A percentile compares a stretch with the other conserved stretches of the same genome.
Conservation (phyloP, 2,113 vertebrate species). For the Falco punctatus region DNA sequence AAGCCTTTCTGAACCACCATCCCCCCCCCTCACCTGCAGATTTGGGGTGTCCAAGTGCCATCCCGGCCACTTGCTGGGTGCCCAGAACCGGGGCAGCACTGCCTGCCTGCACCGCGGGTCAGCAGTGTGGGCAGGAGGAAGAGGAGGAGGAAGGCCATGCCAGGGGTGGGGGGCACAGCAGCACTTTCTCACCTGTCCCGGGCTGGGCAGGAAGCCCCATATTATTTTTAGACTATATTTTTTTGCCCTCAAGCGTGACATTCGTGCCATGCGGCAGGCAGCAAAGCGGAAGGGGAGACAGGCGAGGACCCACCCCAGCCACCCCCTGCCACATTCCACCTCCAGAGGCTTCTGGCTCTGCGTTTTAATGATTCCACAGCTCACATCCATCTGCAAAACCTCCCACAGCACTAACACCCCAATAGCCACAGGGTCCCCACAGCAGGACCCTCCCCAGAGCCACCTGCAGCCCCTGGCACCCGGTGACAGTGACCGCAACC, state of each 20-base stretch:
- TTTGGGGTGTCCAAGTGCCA: background rate
- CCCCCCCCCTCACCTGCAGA: background rate
- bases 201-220: no score
- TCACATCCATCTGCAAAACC: background rate
- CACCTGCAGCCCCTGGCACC: background rate
- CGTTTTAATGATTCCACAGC: background rate
- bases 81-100: background rate
- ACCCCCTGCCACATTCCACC: no score
- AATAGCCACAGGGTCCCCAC: fast-evolving
- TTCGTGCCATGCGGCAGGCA: background rate
- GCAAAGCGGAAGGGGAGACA: background rate
- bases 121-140: no score
- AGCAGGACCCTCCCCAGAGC: no score
- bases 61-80: background rate
- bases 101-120: no score
- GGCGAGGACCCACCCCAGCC: no score
- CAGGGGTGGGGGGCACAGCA: no score
- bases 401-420: background rate
- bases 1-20: background rate
- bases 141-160: no score
- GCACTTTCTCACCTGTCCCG: no score
- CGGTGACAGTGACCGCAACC: background rate
- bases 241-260: background rate
- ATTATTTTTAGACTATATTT: background rate
- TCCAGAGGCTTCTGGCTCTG: background rate